These are phyloP conservation scores for Rhyacophila evoluta DNA, from an alignment of 2,888 invertebrate species.

Conservation along the genomic window DNA sequence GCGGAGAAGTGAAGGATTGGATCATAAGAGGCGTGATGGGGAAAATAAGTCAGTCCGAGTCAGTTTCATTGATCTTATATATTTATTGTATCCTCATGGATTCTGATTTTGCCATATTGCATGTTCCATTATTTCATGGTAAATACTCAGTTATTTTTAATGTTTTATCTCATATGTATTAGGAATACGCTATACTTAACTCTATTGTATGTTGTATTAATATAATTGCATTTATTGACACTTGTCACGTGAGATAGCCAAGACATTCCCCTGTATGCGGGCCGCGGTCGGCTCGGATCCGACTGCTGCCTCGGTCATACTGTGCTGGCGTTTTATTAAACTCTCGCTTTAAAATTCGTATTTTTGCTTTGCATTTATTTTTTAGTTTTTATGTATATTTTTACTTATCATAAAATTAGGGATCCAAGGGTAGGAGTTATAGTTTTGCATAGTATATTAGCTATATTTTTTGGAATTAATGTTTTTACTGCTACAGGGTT, in stretches of 20 bases:
- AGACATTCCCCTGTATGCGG: slow-evolving; percentile 44
- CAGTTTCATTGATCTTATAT: slow-evolving; percentile 40
- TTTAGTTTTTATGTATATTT: slow-evolving; percentile 36
- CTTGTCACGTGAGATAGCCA: slow-evolving; percentile 37
- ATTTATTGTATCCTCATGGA: slow-evolving; percentile 38
- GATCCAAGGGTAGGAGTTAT: slow-evolving; percentile 35
- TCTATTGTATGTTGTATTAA: slow-evolving; percentile 11
- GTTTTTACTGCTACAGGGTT: slow-evolving; percentile 47
- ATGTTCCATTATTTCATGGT: slow-evolving; percentile 70
- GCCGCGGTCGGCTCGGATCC: neutral
- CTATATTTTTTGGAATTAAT: slow-evolving; percentile 41
- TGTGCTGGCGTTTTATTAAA: slow-evolving; percentile 44
- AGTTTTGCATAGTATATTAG: slow-evolving; percentile 35
- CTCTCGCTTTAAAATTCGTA: slow-evolving; percentile 54
- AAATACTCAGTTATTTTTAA: slow-evolving; percentile 64
- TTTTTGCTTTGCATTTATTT: slow-evolving; percentile 59
- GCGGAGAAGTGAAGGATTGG: neutral
- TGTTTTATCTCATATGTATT: slow-evolving; percentile 49
- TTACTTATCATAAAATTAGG: slow-evolving; percentile 36
- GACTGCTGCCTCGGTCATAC: neutral
- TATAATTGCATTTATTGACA: slow-evolving; percentile 47
- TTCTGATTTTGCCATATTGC: slow-evolving; percentile 68
- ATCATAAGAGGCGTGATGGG: slow-evolving; percentile 36
- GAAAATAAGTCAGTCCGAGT: slow-evolving; percentile 41
- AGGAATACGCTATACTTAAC: slow-evolving; percentile 38